phyloP scores from a whole-genome alignment of 2,888 invertebrate species.

The Dastarcus helophoroides region DNA sequence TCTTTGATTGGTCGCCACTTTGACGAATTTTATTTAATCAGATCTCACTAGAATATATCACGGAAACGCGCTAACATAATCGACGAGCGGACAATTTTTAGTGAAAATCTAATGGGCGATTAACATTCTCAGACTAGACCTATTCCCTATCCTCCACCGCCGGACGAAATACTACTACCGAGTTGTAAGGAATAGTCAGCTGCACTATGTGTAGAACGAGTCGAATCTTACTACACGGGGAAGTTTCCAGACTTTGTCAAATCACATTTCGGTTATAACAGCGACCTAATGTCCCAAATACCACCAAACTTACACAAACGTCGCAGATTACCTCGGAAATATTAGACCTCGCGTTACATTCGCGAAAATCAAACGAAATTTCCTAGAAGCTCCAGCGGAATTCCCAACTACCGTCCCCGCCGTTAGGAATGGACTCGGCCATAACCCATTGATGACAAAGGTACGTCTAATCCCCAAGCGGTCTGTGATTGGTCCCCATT shows the following conservation, averaged over 20 bases:
- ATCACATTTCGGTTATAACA: too few species aligned
- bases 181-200: conserved; percentile 33
- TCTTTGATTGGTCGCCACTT: conserved; percentile 37
- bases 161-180: conserved; percentile 37
- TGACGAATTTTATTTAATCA: conserved; percentile 24
- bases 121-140: conserved; percentile 14
- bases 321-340: too few species aligned
- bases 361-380: too few species aligned
- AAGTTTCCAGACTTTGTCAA: conserved; percentile 18
- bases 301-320: too few species aligned
- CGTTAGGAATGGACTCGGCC: conserved; percentile 46
- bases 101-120: conserved; percentile 7
- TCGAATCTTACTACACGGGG: conserved; percentile 35
- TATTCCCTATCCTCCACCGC: conserved; percentile 23
- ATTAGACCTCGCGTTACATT: too few species aligned
- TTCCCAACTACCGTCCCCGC: conserved; percentile 22
- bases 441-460: conserved; percentile 62
- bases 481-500: conserved; percentile 47
- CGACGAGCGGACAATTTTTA: conserved; percentile 6
- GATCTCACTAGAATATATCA: conserved; percentile 25
- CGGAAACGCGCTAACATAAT: conserved; percentile 21
- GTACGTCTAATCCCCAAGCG: conserved; percentile 48
- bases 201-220: conserved; percentile 37
- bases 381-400: too few species aligned
- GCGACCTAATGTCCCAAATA: too few species aligned